phyloP scores from a whole-genome alignment of 2,113 vertebrate species.

The Scomber scombrus region DNA sequence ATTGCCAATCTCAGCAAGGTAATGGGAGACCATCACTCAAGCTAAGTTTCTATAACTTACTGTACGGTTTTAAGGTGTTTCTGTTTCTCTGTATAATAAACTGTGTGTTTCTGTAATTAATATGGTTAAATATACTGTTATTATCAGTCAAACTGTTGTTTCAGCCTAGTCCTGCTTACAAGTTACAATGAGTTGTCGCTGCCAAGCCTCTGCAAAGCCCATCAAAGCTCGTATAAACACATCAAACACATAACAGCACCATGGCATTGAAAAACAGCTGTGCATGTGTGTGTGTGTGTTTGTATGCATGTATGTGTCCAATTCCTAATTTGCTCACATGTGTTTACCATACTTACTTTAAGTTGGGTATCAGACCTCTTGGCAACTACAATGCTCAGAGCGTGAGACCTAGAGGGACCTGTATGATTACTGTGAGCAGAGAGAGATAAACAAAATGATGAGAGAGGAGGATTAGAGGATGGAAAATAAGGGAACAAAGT shows the following conservation, averaged over 20 bases:
- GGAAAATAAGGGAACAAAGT: conserved; percentile 30
- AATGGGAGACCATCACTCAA: not conserved
- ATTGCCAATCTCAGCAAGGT: not conserved
- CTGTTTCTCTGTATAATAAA: not conserved
- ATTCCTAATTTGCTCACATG: conserved; percentile 61
- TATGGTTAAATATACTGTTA: not conserved
- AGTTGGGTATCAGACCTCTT: conserved; percentile 31
- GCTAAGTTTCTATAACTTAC: not conserved
- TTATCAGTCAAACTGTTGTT: not conserved
- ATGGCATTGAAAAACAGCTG: conserved; percentile 49
- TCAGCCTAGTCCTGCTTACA: conserved; percentile 1
- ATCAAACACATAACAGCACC: conserved; percentile 52
- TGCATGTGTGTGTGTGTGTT: conserved; percentile 24
- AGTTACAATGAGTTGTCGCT: conserved; percentile 12
- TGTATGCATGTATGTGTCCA: conserved; percentile 41
- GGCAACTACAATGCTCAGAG: conserved; percentile 27
- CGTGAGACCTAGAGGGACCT: conserved; percentile 61
- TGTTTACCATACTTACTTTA: conserved; percentile 65
- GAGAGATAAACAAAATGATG: conserved; percentile 62
- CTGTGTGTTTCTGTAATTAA: not conserved
- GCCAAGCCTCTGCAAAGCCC: conserved; percentile 32
- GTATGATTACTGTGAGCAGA: conserved; percentile 48
- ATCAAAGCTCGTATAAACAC: conserved; percentile 52
- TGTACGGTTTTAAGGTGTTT: not conserved
- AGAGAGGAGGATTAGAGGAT: conserved; percentile 43